These are phyloP conservation scores for Calosoma granatense DNA, from an alignment of 1,140 invertebrate species.

Conservation along the genomic window DNA sequence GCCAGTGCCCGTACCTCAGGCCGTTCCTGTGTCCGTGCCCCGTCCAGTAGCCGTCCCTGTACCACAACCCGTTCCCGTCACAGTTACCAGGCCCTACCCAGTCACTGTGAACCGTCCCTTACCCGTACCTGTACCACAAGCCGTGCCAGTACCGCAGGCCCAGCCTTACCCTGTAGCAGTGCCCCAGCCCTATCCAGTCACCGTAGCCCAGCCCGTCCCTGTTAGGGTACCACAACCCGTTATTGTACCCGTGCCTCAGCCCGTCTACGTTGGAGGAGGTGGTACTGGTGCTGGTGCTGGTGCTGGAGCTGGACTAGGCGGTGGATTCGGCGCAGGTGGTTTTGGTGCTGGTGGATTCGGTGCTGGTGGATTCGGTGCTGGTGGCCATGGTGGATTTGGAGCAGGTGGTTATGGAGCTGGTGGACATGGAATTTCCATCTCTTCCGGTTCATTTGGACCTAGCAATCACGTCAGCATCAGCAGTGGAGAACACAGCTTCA, in stretches of 20 bases:
- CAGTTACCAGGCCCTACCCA: slow-evolving; percentile 22
- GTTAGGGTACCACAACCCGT: slow-evolving; percentile 27
- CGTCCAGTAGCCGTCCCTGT: slow-evolving; percentile 31
- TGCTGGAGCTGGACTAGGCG: background rate
- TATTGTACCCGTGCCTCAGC: slow-evolving; percentile 42
- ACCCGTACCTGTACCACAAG: slow-evolving; percentile 17
- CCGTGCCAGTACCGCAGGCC: slow-evolving; percentile 24
- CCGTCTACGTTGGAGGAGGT: slow-evolving; percentile 32
- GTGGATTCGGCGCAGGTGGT: background rate
- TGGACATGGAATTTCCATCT: background rate
- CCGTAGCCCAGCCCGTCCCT: slow-evolving; percentile 24
- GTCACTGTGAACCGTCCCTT: slow-evolving; percentile 24
- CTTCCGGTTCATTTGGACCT: background rate
- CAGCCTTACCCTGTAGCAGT: slow-evolving; percentile 25
- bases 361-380: background rate
- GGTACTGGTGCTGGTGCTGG: slow-evolving; percentile 15
- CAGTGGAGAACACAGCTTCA: background rate
- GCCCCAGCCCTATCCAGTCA: slow-evolving; percentile 27
- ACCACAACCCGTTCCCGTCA: slow-evolving; percentile 28
- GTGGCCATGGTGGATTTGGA: background rate
- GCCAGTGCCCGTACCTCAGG: slow-evolving; percentile 32
- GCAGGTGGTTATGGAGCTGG: background rate
- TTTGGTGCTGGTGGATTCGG: slow-evolving; percentile 7
- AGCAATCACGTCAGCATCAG: background rate
- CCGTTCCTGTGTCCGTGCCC: slow-evolving; percentile 27